Percentiles rank a stretch among this genome's conserved stretches.
These are phyloP conservation scores for Tribolium madens DNA, from an alignment of 1,140 invertebrate genomes.

Conservation along the genomic window DNA sequence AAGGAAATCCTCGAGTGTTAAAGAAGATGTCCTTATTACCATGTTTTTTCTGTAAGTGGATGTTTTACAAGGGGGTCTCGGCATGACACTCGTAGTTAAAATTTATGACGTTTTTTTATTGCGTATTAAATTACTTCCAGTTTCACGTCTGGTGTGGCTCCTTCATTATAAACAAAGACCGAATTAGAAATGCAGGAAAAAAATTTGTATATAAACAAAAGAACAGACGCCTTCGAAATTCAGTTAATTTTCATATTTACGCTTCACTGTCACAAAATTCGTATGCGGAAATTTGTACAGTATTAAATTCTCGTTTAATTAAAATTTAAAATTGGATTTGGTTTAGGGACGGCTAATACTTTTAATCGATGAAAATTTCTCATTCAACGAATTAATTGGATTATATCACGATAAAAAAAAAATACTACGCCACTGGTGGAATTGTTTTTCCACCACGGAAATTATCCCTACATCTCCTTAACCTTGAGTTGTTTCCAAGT, in stretches of 20 bases:
- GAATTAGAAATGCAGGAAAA: background rate
- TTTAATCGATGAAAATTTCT: background rate
- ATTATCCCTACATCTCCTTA: too few species aligned
- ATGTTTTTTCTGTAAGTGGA: constrained; percentile 1
- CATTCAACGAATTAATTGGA: background rate
- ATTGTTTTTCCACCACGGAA: too few species aligned
- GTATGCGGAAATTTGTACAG: background rate
- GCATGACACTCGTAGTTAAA: constrained; percentile 15
- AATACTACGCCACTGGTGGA: background rate
- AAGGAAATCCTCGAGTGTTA: constrained; percentile 1
- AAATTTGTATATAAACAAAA: background rate
- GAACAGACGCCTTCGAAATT: background rate
- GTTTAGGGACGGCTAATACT: background rate
- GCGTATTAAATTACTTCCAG: constrained; percentile 30
- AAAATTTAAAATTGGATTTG: background rate
- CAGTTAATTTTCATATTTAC: background rate
- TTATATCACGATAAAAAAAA: background rate
- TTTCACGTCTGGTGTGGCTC: constrained; percentile 5
- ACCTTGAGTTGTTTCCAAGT: background rate
- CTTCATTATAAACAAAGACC: background rate
- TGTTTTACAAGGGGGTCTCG: constrained; percentile 31
- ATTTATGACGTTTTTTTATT: constrained; percentile 35
- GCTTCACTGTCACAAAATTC: background rate
- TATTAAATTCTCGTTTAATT: background rate
- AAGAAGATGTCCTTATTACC: constrained; percentile 23